Evolutionary conservation across 2,797 vertebrate species (phyloP).

Genomic region (Ptychadena robeensis): DNA sequence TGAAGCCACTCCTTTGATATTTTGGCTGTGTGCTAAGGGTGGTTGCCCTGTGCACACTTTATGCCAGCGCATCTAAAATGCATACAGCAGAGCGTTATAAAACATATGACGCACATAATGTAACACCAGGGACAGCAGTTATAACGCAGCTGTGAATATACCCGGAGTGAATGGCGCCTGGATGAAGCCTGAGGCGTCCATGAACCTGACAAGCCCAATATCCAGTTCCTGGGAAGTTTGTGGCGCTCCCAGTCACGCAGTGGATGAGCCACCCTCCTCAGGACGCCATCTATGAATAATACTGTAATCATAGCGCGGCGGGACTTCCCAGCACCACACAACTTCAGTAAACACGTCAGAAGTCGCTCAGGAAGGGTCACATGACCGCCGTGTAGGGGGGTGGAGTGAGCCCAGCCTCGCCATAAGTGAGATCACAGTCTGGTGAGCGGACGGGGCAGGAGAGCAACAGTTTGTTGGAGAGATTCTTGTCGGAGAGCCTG

Average conservation of each 20-base stretch:
- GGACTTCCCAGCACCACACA: conserved; percentile 10
- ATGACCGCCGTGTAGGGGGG: conserved; percentile 22
- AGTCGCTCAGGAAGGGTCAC: conserved; percentile 22
- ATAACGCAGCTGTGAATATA: too few species aligned
- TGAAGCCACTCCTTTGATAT: too few species aligned
- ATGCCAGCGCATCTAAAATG: too few species aligned
- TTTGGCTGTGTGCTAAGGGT: too few species aligned
- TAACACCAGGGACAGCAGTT: too few species aligned
- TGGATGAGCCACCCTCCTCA: background rate
- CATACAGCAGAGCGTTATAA: too few species aligned
- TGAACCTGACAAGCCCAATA: too few species aligned
- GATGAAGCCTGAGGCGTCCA: too few species aligned
- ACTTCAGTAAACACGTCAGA: conserved; percentile 8
- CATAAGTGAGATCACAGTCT: conserved; percentile 18
- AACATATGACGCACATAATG: too few species aligned
- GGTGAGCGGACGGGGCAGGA: background rate
- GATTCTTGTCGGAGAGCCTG: background rate
- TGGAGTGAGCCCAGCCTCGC: background rate
- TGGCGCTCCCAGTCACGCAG: background rate
- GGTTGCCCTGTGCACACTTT: too few species aligned
- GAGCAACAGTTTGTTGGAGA: conserved; percentile 8
- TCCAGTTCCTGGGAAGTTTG: too few species aligned
- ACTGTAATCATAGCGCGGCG: background rate
- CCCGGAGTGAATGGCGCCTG: too few species aligned
- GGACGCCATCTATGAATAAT: background rate